Evolutionary conservation across 2,113 vertebrate species (phyloP).

Genomic region (Forbesichthys agassizii): DNA sequence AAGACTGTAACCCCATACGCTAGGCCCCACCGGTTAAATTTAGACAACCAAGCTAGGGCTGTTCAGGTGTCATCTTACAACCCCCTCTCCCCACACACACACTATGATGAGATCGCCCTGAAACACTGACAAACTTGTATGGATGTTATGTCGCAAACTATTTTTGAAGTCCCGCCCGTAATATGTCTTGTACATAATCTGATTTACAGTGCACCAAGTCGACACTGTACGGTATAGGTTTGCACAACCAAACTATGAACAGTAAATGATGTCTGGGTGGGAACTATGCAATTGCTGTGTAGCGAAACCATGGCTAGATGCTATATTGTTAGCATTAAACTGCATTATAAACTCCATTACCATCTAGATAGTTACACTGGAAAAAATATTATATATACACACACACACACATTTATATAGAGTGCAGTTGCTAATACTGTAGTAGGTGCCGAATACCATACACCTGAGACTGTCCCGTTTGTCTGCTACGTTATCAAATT

Average conservation of each 20-base stretch:
- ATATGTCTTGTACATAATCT: not conserved
- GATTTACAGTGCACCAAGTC: not conserved
- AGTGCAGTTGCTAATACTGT: no score
- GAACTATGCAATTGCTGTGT: no score
- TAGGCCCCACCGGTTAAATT: constrained; percentile 71
- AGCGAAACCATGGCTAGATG: no score
- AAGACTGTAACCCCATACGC: constrained; percentile 74
- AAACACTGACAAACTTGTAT: constrained; percentile 3
- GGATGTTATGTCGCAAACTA: not conserved
- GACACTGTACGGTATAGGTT: no score
- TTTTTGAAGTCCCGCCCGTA: not conserved
- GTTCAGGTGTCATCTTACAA: constrained; percentile 76
- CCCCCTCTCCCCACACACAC: constrained; percentile 49
- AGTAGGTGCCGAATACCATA: not conserved
- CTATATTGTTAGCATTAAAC: no score
- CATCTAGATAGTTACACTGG: no score
- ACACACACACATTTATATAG: no score
- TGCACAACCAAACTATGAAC: no score
- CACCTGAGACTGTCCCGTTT: not conserved
- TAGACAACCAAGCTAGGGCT: constrained; percentile 67
- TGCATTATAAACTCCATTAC: no score
- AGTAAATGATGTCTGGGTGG: no score
- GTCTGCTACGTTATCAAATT: not conserved
- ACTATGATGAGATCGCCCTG: constrained; percentile 21
- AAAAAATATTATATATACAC: no score